Evolutionary conservation across 2,113 vertebrate species (phyloP), one percentile per base, ranked within the genome.

Genomic region (Merops nubicus): DNA sequence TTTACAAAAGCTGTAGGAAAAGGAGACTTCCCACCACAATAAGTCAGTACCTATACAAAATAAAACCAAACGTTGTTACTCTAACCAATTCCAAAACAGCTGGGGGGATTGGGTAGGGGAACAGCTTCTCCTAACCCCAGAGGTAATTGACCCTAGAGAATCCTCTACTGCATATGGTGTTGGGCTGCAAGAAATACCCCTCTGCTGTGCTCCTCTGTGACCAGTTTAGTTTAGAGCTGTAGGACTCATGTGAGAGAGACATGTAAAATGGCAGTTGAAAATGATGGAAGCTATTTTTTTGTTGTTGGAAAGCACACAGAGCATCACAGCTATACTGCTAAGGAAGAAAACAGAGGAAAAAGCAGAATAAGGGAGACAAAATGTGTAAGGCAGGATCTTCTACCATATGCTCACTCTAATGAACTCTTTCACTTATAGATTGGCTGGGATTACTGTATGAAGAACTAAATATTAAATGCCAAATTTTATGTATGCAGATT

Each of bases 1-100:
- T 91, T 82, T 84, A 77, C 29, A 86, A 56, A 69, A 93, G 72
- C 14, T 47, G 8, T 57, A 29, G 14, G 13, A 74, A 86, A 77
- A 84, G 14, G 33, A 72, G 15, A 59, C 7, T 75, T 62, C 34
- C 29, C 23, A 54, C 4, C 11, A 34, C 12, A 70, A 50, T 38
- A 77, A 64, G 48, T 84, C 31, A 79, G 12, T 23, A 43, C 22
- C 29, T 18, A 76, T 51, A 72, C 10, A 25, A 51, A 65, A 79
- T 60, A 68, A 69, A 76, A 8, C 11, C 28, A 53, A 59, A 36
- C 15, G 7, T 20, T 16, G 11, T 86, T 64, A n/a, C 17, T 53
- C 8, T 8, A 53, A 65, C 3, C 18, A 14, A 18, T 50, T 84
- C 12, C 23, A 92, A 74, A 92, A 31, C 7, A 17, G 16, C 9